Base-by-base conservation (phyloP, 2,888 invertebrate species). In the Congeria kusceri region DNA sequence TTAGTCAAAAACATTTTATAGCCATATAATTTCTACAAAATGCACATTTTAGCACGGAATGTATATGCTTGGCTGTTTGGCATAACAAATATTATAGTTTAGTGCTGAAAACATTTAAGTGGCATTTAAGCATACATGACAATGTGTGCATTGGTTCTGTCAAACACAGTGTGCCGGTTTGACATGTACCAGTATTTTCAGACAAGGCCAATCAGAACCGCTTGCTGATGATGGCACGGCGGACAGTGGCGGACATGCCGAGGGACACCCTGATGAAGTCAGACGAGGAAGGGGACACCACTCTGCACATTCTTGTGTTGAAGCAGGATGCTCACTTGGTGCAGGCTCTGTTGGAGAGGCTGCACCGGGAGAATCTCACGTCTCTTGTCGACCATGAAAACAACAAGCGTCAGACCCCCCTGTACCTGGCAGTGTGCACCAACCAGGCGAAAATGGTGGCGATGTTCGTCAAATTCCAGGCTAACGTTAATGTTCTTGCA, bases 231-330 rank as follows among this genome's bases (percentile, higher is more conserved):
- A 82, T 90, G 32, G 90, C 89, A 3, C 63, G 90, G 11, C 73
- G 91, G 20, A 83, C 86, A 58, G 89, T 91, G 1, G 91, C 91
- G 9, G 87, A 83, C n/a, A 88, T 89, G 80, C 83, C 84, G 3
- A 64, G 77, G 23, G 85, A 81, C 5, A 84, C 88, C 18, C 72
- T 91, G 4, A 75, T 68, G 29, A 84, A 74, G 66, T 74, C 80
- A 47, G 89, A 90, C 63, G 84, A 86, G 0, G 91, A 91, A 46
- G 90, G 90, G 9, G 89, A 91, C 73, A 89, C 89, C 87, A 89
- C 86, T 81, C 75, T 91, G 11, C 91, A 90, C 75, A 87, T 89
- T 62, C 89, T 89, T 13, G 90, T 89, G 23, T 88, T 89, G 69
- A 83, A 83, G 58, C 86, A 86, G 0, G 90, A 91, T 66, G 70